Base-by-base conservation (phyloP, 2,797 vertebrate species). In the Lutjanus campechanus region DNA sequence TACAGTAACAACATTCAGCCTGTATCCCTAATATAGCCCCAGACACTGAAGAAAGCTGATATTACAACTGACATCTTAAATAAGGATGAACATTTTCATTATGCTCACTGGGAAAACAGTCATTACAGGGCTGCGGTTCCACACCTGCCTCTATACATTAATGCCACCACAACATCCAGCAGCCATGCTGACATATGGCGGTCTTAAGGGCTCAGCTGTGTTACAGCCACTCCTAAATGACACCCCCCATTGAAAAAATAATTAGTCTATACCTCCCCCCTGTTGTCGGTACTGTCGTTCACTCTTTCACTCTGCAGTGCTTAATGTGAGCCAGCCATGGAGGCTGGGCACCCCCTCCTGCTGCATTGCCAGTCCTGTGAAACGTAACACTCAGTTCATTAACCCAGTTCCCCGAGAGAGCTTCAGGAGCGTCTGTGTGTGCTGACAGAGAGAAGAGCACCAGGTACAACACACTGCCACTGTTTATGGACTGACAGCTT, bases 341-440 rank as follows among this genome's bases (percentile, higher is more conserved):
- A 90, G 79, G 75, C 20, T 36, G 29, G n/a, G n/a, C 19, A 11
- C 50, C 19, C 47, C 58, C 55, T 76, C 49, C 50, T 7, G 43
- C 71, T 75, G 66, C 50, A 63, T 1, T 58, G 63, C 69, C 73
- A 69, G 67, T 49, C 65, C 81, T 80, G 77, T 81, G 89, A 90
- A 92, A 93, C 64, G 19, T 62, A 86, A 91, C 90, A 87, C 92
- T 82, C 59, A 69, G 81, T 88, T 91, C 87, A 89, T 91, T 90
- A 92, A 85, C 85, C 36, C 72, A 65, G 46, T 73, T 78, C 44
- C 67, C 75, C 20, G 11, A 50, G 73, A 73, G 69, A 71, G 40
- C 46, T 54, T 29, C 29, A 49, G 60, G 25, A 60, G 47, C 41
- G 70, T 76, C 51, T 74, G 50, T 65, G 66, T 55, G 78, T 73